phyloP scores from a whole-genome alignment of 2,113 vertebrate genomes.

The Tricholaema leucomelas region DNA sequence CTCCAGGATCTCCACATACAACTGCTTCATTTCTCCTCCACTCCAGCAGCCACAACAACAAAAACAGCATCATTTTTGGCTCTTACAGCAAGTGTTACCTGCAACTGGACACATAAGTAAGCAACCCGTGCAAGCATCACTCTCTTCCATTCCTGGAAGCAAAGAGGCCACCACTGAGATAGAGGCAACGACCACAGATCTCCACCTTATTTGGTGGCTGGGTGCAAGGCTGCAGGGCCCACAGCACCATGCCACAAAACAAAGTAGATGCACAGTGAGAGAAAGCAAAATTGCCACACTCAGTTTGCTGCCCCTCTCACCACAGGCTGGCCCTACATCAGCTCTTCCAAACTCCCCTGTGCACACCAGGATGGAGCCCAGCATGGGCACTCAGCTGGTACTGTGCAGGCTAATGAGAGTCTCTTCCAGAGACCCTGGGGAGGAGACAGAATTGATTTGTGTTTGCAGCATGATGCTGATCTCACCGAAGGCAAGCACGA shows the following conservation, averaged over 20 bases:
- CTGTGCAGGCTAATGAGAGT: accelerated
- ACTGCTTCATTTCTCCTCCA: background rate
- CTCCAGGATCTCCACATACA: background rate
- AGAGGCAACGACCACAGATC: background rate
- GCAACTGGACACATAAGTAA: background rate
- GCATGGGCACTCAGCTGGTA: background rate
- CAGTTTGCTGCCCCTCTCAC: background rate
- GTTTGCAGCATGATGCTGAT: background rate
- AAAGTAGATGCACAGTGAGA: background rate
- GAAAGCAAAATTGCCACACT: background rate
- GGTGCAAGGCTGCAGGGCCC: no score
- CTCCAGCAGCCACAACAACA: no score
- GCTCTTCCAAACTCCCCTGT: background rate
- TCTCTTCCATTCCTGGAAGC: background rate
- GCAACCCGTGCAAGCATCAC: background rate
- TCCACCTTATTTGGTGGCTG: background rate
- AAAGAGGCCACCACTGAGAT: background rate
- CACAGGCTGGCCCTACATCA: background rate
- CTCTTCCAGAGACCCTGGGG: background rate
- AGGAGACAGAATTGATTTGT: background rate
- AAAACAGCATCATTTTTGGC: background rate
- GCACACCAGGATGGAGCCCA: background rate
- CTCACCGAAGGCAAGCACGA: background rate
- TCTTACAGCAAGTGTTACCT: background rate
- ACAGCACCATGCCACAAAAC: background rate